phyloP scores from a whole-genome alignment of 2,888 invertebrate genomes.

The Spisula solida region DNA sequence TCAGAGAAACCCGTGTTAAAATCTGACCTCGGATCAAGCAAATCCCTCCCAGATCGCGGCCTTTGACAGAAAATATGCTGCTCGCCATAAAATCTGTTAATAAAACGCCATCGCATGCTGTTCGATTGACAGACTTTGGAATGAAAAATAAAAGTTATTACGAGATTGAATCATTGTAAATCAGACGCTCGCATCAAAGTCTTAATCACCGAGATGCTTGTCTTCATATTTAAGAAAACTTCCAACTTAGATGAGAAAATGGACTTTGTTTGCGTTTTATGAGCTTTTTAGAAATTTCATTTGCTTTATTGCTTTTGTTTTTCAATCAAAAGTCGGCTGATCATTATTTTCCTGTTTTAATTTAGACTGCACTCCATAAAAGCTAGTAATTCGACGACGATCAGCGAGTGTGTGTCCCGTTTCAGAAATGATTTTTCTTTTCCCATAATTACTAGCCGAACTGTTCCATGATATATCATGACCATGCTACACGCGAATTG shows the following conservation, averaged over 20 bases:
- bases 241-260: conserved; percentile 61
- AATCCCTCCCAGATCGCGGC: conserved; percentile 64
- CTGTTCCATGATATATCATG: conserved; percentile 63
- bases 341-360: conserved; percentile 66
- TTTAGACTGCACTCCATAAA: conserved; percentile 59
- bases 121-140: conserved; percentile 62
- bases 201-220: conserved; percentile 67
- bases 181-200: conserved; percentile 61
- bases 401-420: conserved; percentile 56
- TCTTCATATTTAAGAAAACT: conserved; percentile 68
- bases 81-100: conserved; percentile 70
- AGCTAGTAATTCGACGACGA: conserved; percentile 54
- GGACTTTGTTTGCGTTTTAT: conserved; percentile 66
- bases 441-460: conserved; percentile 67
- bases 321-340: conserved; percentile 63
- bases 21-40: conserved; percentile 59
- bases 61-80: conserved; percentile 68
- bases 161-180: conserved; percentile 68
- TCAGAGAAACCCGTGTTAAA: conserved; percentile 35
- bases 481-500: conserved; percentile 53
- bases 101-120: conserved; percentile 67
- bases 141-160: conserved; percentile 72
- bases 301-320: conserved; percentile 68
- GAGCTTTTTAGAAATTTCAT: conserved; percentile 63
- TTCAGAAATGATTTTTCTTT: conserved; percentile 68